phyloP scores from a whole-genome alignment of 1,140 invertebrate genomes.

The Habropoda laboriosa region DNA sequence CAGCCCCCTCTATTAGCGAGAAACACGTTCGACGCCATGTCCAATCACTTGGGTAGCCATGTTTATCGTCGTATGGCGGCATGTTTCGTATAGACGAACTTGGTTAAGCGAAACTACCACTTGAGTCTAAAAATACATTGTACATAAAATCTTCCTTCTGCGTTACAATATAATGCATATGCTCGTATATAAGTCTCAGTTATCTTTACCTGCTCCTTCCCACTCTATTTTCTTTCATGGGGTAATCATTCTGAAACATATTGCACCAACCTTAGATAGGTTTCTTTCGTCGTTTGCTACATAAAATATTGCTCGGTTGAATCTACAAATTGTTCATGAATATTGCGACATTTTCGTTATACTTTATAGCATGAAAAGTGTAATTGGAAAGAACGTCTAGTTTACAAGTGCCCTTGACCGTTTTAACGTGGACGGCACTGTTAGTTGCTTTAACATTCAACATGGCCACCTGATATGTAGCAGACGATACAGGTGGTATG shows the following conservation, averaged over 20 bases:
- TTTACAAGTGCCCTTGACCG: slow-evolving; percentile 29
- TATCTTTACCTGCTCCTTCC: background rate
- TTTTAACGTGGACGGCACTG: slow-evolving; percentile 48
- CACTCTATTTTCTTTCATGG: too few relatives aligned
- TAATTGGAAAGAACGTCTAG: background rate
- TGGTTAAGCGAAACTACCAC: background rate
- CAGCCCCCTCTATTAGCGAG: slow-evolving; percentile 19
- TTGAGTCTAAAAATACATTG: background rate
- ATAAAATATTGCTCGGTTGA: background rate
- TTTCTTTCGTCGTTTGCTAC: background rate
- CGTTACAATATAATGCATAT: background rate
- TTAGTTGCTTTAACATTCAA: slow-evolving; percentile 68
- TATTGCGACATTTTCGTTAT: background rate
- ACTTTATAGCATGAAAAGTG: background rate
- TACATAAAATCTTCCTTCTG: background rate
- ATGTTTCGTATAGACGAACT: slow-evolving; percentile 1
- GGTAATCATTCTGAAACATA: background rate
- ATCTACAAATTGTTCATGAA: background rate
- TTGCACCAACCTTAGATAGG: background rate
- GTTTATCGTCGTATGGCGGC: slow-evolving; percentile 8
- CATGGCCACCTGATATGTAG: slow-evolving; percentile 78
- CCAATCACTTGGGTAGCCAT: background rate
- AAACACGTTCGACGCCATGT: background rate
- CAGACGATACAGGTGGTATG: slow-evolving; percentile 78
- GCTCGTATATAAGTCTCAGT: background rate